Conservation (phyloP, 2,113 vertebrate species). For the Apodemus sylvaticus region DNA sequence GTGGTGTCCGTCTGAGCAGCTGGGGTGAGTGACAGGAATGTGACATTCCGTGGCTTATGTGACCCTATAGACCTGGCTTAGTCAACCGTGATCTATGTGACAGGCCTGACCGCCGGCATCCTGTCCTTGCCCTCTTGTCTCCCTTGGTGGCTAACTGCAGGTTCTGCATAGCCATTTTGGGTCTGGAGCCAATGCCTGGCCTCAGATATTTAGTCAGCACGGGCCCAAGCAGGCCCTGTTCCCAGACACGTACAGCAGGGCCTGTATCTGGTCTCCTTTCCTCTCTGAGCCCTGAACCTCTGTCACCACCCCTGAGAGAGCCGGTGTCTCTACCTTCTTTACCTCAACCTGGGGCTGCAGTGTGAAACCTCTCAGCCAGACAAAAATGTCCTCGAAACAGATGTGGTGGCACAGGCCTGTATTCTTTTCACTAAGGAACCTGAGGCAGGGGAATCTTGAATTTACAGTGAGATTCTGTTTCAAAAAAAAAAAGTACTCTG, state of each 20-base stretch:
- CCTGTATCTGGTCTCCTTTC: background rate
- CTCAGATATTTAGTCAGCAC: background rate
- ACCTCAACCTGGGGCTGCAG: background rate
- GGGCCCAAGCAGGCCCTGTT: too few species aligned
- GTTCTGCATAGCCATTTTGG: background rate
- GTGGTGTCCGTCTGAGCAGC: background rate
- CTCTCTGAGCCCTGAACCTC: background rate
- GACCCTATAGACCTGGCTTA: too few species aligned
- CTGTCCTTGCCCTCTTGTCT: fast-evolving
- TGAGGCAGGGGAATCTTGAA: background rate
- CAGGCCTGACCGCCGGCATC: background rate
- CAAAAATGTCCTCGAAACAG: background rate
- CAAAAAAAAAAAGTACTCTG: background rate
- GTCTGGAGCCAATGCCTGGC: background rate
- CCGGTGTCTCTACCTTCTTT: background rate
- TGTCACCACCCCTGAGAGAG: background rate
- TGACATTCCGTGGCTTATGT: background rate
- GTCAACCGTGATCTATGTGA: background rate
- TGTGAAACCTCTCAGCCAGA: background rate
- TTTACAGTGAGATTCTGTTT: background rate
- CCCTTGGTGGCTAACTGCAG: background rate
- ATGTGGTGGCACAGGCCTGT: background rate
- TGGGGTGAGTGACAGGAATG: background rate
- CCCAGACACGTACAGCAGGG: background rate
- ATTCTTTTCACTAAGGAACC: background rate